Evolutionary conservation across 2,113 vertebrate species (phyloP).

Genomic region (Laticauda colubrina): DNA sequence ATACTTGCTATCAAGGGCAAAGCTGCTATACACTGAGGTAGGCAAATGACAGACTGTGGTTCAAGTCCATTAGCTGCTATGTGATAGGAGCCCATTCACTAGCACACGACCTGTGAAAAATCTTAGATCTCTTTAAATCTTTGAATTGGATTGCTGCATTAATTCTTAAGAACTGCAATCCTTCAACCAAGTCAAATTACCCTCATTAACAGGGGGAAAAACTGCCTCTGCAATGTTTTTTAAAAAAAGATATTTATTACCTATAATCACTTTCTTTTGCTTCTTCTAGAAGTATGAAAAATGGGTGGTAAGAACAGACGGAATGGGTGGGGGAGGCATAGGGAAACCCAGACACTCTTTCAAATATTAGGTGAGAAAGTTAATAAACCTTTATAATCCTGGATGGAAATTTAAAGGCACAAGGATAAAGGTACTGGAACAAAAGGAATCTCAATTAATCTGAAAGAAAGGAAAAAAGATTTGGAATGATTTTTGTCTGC

Average conservation of each 20-base stretch:
- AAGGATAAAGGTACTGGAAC: slow-evolving; percentile 3
- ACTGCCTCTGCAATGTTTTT: slow-evolving; percentile 97
- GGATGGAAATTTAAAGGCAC: neutral
- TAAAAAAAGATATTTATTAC: slow-evolving; percentile 91
- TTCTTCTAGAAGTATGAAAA: slow-evolving; percentile 68
- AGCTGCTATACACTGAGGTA: slow-evolving; percentile 82
- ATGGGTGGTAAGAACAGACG: slow-evolving; percentile 52
- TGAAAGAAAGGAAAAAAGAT: slow-evolving; percentile 49
- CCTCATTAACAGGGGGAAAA: slow-evolving; percentile 98
- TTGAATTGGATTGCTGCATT: slow-evolving; percentile 96
- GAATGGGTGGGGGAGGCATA: neutral
- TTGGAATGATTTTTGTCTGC: slow-evolving; percentile 57
- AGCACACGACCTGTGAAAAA: slow-evolving; percentile 99
- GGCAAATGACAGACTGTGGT: slow-evolving; percentile 97
- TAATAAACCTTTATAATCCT: slow-evolving; percentile 13
- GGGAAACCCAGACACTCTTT: slow-evolving; percentile 45
- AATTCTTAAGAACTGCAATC: slow-evolving; percentile 99
- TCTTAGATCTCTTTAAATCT: slow-evolving; percentile 99
- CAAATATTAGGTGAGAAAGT: slow-evolving; percentile 15
- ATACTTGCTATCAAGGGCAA: slow-evolving; percentile 89
- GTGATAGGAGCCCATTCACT: slow-evolving; percentile 93
- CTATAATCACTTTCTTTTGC: slow-evolving; percentile 88
- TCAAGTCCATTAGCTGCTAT: slow-evolving; percentile 99
- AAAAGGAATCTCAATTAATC: slow-evolving; percentile 49
- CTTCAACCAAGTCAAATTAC: slow-evolving; percentile 99